These are phyloP conservation scores for Catharus ustulatus DNA, from an alignment of 2,797 vertebrate species.

Conservation along the genomic window DNA sequence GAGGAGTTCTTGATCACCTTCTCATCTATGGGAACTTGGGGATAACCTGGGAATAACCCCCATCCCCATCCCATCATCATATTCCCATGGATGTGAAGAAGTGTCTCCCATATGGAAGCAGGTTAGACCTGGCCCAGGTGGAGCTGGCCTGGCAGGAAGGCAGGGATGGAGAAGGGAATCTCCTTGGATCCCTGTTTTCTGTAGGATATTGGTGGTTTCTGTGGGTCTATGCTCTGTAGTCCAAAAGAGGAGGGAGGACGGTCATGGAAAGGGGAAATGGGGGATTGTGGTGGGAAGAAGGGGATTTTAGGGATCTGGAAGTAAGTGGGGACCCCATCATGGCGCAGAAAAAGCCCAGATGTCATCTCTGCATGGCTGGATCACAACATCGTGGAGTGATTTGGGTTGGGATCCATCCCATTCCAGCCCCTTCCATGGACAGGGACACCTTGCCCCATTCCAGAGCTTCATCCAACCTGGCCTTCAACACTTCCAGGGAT, in stretches of 20 bases:
- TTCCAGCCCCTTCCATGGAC: neutral
- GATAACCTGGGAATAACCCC: neutral
- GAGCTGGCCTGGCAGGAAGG: fast-evolving
- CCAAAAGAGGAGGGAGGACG: fast-evolving
- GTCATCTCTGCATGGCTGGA: neutral
- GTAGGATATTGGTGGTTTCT: neutral
- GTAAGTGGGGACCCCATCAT: fast-evolving
- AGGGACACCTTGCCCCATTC: neutral
- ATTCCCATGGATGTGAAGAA: neutral
- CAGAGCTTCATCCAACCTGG: fast-evolving
- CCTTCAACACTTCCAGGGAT: neutral
- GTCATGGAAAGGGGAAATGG: neutral
- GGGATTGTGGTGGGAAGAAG: neutral
- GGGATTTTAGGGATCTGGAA: neutral
- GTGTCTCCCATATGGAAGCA: fast-evolving
- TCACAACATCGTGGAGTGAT: neutral
- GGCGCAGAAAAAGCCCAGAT: fast-evolving
- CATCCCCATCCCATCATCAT: neutral
- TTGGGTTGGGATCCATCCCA: neutral
- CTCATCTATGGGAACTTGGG: fast-evolving
- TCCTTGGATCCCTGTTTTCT: neutral
- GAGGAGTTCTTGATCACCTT: neutral
- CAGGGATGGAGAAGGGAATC: neutral
- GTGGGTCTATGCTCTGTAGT: neutral
- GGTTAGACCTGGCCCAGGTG: neutral